A percentile compares a stretch with the other conserved stretches of the same genome.
phyloP scores from a whole-genome alignment of 2,113 vertebrate species.

The Oryzias celebensis region DNA sequence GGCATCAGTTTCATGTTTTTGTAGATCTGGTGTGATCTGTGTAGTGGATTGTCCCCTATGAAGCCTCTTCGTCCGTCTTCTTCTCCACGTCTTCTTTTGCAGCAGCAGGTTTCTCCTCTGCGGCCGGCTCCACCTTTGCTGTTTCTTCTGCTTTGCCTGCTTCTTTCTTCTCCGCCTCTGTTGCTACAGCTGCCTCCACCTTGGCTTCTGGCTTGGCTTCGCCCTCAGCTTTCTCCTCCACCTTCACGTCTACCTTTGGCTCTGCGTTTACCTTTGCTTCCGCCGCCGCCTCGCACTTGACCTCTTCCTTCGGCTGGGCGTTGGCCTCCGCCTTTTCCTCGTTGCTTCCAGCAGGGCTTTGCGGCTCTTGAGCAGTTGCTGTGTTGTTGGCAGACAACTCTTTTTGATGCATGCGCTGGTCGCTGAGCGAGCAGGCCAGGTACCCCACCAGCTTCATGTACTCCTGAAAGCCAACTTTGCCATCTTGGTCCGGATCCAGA shows the following conservation, averaged over 20 bases:
- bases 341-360: constrained; percentile 17
- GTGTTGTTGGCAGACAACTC: constrained; percentile 42
- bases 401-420: constrained; percentile 45
- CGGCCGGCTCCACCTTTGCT: constrained; percentile 42
- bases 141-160: constrained; percentile 27
- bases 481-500: constrained; percentile 73
- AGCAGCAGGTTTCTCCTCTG: constrained; percentile 36
- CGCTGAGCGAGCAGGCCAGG: constrained; percentile 65
- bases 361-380: constrained; percentile 18
- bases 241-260: constrained; percentile 20
- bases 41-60: constrained; percentile 68
- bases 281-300: constrained; percentile 23
- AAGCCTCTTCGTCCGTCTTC: constrained; percentile 62
- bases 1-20: constrained; percentile 25
- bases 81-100: constrained; percentile 50
- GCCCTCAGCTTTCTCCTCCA: constrained; percentile 9
- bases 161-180: constrained; percentile 5
- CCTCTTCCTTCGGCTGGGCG: constrained; percentile 25
- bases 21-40: constrained; percentile 38
- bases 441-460: constrained; percentile 79
- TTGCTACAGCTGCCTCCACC: background rate
- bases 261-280: constrained; percentile 18
- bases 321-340: constrained; percentile 38
- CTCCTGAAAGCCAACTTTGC: constrained; percentile 77
- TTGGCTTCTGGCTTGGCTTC: background rate